Evolutionary conservation across 2,888 invertebrate genomes (phyloP).

Genomic region (Hirudinaria manillensis): DNA sequence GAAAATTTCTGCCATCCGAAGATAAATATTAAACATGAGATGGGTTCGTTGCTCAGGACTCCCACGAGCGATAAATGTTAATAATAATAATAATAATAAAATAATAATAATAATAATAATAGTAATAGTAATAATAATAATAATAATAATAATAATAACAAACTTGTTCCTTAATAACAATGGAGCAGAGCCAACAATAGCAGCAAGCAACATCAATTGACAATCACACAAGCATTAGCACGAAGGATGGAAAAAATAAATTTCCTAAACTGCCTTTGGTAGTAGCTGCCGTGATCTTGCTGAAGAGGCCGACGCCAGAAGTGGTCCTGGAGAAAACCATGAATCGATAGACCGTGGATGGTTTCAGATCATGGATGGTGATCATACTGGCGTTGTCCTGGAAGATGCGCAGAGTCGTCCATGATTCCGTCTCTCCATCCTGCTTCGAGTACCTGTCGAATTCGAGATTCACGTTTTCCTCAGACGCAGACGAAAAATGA

Average conservation of each 20-base stretch:
- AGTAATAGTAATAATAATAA: not conserved
- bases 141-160: not conserved
- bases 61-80: no score
- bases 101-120: no score
- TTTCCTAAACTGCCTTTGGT: conserved; percentile 14
- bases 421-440: not conserved
- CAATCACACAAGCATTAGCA: not conserved
- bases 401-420: conserved; percentile 23
- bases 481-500: not conserved
- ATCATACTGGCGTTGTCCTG: conserved; percentile 12
- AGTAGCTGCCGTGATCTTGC: conserved; percentile 10
- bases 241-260: not conserved
- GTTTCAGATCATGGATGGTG: conserved; percentile 19
- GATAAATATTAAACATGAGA: no score
- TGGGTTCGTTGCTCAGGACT: no score
- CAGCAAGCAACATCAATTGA: not conserved
- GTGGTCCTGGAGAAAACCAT: conserved; percentile 7
- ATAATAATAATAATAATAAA: no score
- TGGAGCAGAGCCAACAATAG: no score
- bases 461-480: not conserved
- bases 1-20: no score
- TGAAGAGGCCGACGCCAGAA: not conserved
- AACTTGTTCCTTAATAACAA: not conserved
- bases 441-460: not conserved
- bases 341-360: conserved; percentile 23